These are phyloP conservation scores for Prionace glauca DNA, from an alignment of 2,797 vertebrate species.

Conservation along the genomic window DNA sequence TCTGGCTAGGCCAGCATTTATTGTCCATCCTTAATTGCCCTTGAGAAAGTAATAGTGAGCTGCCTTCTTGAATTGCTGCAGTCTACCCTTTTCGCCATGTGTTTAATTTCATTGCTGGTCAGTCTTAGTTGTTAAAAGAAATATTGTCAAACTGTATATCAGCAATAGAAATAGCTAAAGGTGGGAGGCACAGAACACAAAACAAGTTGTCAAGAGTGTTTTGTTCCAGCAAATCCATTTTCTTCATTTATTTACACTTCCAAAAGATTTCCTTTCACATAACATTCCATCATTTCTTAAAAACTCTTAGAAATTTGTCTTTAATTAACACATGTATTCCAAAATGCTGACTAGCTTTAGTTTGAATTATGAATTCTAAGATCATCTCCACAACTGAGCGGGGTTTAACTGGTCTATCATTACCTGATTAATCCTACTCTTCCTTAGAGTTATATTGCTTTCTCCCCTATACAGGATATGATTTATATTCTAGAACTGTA, in stretches of 20 bases:
- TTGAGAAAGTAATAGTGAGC: no score
- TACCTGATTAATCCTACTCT: not conserved
- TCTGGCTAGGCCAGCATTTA: no score
- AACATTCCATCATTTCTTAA: not conserved
- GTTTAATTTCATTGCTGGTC: not conserved
- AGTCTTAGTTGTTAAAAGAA: not conserved
- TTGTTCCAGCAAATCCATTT: not conserved
- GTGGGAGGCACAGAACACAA: not conserved
- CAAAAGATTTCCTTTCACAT: not conserved
- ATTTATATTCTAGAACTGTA: not conserved
- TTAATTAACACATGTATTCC: not conserved
- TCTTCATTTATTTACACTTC: not conserved
- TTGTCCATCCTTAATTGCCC: no score
- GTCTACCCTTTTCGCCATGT: not conserved
- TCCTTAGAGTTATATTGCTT: not conserved
- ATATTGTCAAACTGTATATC: not conserved
- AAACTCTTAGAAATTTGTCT: not conserved
- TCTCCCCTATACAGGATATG: not conserved
- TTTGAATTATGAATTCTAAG: not conserved
- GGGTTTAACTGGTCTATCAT: not conserved
- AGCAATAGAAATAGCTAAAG: not conserved
- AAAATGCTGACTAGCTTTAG: not conserved
- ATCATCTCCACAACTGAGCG: not conserved
- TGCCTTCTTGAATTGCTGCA: no score
- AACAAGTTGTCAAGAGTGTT: not conserved